Base-by-base conservation (phyloP, 2,113 vertebrate species). In the Clupea harengus region DNA sequence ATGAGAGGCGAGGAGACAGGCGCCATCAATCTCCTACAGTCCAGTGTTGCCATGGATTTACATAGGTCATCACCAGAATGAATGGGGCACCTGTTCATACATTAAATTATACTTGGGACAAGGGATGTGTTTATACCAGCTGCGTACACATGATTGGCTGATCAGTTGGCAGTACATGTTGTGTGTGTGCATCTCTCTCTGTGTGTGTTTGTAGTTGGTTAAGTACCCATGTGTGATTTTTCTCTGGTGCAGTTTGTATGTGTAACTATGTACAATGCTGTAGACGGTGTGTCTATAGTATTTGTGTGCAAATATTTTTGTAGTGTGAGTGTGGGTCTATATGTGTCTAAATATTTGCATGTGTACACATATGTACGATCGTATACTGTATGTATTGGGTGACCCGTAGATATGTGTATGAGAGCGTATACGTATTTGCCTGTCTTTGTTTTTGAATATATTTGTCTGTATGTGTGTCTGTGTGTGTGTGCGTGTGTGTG, bases 41-140 rank as follows among this genome's bases (percentile, higher is more conserved):
- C 72, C 32, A 32, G 10, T 28, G 4, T 5, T 28, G 2, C 4
- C 25, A 78, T 78, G 28, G 39, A 78, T 78, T 78, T 78, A 39
- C 72, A 78, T 17, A 6, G 72, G 11, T 15, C 10, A 39, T 78
- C 72, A 44, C 15, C 72, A 78, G 39, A 78, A 78, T 18, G 32
- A 39, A 39, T 39, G 72, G 72, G 25, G 72, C 72, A 78, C 72
- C 72, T 39, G 72, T 39, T 78, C 13, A 32, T 1, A 13, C 32
- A 39, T 78, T 39, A 78, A 78, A 78, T 78, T 78, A 78, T 39
- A 78, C 72, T 64, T 64, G 60, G 8, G 60, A 64, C 60, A 78
- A 5, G 28, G 11, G 17, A 32, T 78, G 72, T 39, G 3, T 15
- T 17, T 39, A 4, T 28, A 75, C 67, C 28, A 13, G 11, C 28